phyloP scores from a whole-genome alignment of 1,140 invertebrate species.

The Drosophila sechellia region DNA sequence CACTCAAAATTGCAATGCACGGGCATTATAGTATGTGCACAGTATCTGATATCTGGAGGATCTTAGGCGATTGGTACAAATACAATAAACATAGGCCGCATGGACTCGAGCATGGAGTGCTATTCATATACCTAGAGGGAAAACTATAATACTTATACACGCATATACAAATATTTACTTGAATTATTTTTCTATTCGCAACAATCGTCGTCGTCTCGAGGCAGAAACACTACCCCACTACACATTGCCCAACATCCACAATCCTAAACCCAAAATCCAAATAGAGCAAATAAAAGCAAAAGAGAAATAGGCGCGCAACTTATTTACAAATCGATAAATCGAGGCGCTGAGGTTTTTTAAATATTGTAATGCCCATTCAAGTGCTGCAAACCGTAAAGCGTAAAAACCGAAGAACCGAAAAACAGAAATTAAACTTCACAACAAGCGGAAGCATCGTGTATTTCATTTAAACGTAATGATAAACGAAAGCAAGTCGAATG shows the following conservation, averaged over 20 bases:
- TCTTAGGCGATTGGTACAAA: conserved; percentile 74
- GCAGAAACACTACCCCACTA: conserved; percentile 20
- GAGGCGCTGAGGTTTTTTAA: conserved; percentile 67
- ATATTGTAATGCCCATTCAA: conserved; percentile 66
- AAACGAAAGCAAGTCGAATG: conserved; percentile 60
- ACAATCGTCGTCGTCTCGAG: conserved; percentile 58
- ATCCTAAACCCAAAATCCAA: conserved; percentile 9
- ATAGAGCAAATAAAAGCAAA: conserved; percentile 42
- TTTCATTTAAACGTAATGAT: conserved; percentile 54
- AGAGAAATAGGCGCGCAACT: conserved; percentile 55
- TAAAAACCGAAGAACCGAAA: conserved; percentile 24
- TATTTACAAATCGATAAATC: conserved; percentile 71
- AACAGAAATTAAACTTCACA: conserved; percentile 36
- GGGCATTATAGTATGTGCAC: conserved; percentile 46
- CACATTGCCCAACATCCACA: conserved; percentile 13
- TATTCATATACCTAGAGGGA: conserved; percentile 70
- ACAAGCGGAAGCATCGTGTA: conserved; percentile 42
- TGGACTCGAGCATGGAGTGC: conserved; percentile 40
- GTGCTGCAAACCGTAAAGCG: conserved; percentile 35
- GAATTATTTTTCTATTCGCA: conserved; percentile 82
- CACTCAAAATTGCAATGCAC: conserved; percentile 62
- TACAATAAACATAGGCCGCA: conserved; percentile 63
- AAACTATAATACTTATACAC: conserved; percentile 77
- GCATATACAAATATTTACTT: conserved; percentile 77
- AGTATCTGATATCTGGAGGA: conserved; percentile 46